These are phyloP conservation scores for Leptobrachium ailaonicum DNA, from an alignment of 2,113 vertebrate genomes.

Conservation along the genomic window DNA sequence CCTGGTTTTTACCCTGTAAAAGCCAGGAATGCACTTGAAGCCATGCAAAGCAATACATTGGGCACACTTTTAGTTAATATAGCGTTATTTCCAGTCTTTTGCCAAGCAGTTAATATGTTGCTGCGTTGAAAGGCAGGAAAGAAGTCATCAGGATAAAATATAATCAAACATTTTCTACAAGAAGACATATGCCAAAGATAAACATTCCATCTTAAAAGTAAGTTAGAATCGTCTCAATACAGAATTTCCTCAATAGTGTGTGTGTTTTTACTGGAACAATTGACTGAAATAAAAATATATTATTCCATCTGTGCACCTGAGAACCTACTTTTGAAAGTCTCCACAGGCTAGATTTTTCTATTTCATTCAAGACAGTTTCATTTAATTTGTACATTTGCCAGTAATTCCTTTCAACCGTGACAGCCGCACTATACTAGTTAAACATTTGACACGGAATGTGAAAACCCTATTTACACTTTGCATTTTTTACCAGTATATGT, in stretches of 20 bases:
- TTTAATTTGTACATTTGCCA: conserved; percentile 39
- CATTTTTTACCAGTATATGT: conserved; percentile 14
- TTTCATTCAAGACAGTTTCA: conserved; percentile 31
- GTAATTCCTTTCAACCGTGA: conserved; percentile 10
- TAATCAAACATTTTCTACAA: background rate
- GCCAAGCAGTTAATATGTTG: no score
- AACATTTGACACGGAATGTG: conserved; percentile 21
- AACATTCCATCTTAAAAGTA: conserved; percentile 27
- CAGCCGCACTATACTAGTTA: conserved; percentile 39
- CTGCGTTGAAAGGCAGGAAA: no score
- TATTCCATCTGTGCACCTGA: conserved; percentile 17
- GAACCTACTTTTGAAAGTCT: conserved; percentile 16
- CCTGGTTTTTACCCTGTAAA: no score
- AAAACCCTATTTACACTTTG: conserved; percentile 42
- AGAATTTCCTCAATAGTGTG: conserved; percentile 7
- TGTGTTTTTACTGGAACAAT: conserved; percentile 32
- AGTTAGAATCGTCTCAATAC: conserved; percentile 1
- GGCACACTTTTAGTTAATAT: no score
- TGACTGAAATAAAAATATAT: conserved; percentile 18
- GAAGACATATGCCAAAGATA: background rate
- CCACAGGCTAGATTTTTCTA: background rate
- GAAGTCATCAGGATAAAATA: background rate
- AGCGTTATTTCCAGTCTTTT: no score
- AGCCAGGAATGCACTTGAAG: no score
- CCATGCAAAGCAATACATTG: no score